Evolutionary conservation across 2,113 vertebrate genomes (phyloP).

Genomic region (Rattus norvegicus): GRCr8 NC_086021.1:46741001-46741500

Average conservation of each 20-base stretch:
- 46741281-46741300: accelerated
- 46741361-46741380: background rate
- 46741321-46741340: background rate
- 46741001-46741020: background rate
- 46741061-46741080: background rate
- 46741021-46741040: background rate
- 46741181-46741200: background rate
- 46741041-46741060: background rate
- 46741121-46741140: background rate
- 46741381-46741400: background rate
- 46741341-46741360: background rate
- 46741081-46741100: background rate
- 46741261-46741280: accelerated
- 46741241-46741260: background rate
- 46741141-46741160: background rate
- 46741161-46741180: background rate
- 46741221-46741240: background rate
- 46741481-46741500: background rate
- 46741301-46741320: background rate
- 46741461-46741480: background rate
- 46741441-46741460: background rate
- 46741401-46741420: background rate
- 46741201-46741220: background rate
- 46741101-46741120: background rate
- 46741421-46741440: background rate